Conservation (phyloP, 2,113 vertebrate species). For the cattle (Bos taurus) region DNA sequence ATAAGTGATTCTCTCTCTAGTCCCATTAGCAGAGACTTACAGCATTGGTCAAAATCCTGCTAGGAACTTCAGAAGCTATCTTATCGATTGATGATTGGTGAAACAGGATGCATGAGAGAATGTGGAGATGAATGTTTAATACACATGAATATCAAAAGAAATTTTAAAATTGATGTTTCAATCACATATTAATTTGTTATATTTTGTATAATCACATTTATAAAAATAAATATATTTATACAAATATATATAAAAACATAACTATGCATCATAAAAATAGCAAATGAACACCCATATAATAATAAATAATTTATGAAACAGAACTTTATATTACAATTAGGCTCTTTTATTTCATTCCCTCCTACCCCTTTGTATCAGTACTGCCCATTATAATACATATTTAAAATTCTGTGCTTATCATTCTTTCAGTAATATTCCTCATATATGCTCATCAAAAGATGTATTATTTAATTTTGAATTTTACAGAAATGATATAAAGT, state of each 20-base stretch:
- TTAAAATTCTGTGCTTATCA: background rate
- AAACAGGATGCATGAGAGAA: background rate
- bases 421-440: background rate
- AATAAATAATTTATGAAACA: background rate
- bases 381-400: background rate
- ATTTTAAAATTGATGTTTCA: background rate
- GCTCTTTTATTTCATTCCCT: background rate
- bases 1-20: background rate
- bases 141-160: background rate
- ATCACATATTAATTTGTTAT: background rate
- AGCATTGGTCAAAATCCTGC: background rate
- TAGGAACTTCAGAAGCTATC: background rate
- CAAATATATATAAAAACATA: background rate
- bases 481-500: background rate
- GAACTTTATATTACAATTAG: background rate
- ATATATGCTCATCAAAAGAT: background rate
- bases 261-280: background rate
- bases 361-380: background rate
- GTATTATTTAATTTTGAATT: background rate
- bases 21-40: background rate
- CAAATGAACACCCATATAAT: background rate
- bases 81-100: rapidly evolving
- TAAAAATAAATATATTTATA: background rate
- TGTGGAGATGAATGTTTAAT: too few relatives aligned
- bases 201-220: background rate